Evolutionary conservation across 2,797 vertebrate genomes (phyloP).

Genomic region (Characodon lateralis): DNA sequence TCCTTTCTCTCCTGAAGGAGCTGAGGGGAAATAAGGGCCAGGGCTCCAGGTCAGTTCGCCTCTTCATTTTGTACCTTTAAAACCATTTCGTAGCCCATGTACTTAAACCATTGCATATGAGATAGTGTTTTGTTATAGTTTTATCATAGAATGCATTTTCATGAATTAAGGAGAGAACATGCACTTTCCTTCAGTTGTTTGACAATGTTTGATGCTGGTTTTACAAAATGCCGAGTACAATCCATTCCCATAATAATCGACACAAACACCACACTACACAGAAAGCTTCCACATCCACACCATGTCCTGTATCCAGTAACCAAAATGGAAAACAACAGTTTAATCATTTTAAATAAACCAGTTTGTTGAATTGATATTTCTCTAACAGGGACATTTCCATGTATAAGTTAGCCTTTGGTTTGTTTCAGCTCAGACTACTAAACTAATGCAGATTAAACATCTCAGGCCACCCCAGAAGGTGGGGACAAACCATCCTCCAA

Average conservation of each 20-base stretch:
- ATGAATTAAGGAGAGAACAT: too few species aligned
- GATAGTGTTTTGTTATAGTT: background rate
- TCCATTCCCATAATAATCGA: background rate
- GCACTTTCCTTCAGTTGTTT: too few species aligned
- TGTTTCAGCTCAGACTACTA: background rate
- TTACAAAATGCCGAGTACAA: background rate
- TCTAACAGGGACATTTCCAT: background rate
- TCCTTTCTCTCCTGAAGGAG: background rate
- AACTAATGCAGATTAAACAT: background rate
- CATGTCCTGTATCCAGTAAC: background rate
- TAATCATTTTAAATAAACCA: background rate
- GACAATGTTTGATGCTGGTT: background rate
- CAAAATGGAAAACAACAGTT: background rate
- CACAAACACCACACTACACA: background rate
- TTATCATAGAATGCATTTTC: too few species aligned
- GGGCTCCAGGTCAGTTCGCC: background rate
- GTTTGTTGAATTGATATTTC: background rate
- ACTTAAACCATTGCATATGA: background rate
- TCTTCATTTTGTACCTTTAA: background rate
- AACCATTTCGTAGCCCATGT: background rate
- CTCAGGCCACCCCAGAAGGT: background rate
- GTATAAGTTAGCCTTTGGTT: background rate
- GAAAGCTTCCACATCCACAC: background rate
- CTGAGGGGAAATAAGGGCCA: too few species aligned
- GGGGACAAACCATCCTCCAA: background rate